phyloP scores from a whole-genome alignment of 2,888 invertebrate genomes.

The Maniola hyperantus region DNA sequence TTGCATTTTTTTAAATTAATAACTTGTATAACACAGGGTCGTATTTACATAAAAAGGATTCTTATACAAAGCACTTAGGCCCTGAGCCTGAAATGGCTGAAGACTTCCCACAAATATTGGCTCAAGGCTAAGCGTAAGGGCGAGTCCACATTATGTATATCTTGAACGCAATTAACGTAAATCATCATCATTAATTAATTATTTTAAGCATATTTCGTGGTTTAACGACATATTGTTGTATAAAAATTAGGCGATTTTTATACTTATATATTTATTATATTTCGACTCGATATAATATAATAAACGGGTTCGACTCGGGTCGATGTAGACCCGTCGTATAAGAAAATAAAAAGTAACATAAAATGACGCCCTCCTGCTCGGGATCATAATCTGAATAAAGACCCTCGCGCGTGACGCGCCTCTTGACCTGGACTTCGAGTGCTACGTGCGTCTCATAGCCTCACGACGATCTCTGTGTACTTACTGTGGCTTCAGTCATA shows the following conservation, averaged over 20 bases:
- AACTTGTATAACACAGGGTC: background rate
- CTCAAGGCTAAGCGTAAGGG: slow-evolving; percentile 20
- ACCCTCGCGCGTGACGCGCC: slow-evolving; percentile 39
- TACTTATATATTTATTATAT: no score
- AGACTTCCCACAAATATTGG: slow-evolving; percentile 30
- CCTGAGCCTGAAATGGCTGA: slow-evolving; percentile 12
- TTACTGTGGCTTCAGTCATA: no score
- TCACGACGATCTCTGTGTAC: no score
- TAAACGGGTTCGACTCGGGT: no score
- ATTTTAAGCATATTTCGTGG: no score
- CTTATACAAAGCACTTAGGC: slow-evolving; percentile 19
- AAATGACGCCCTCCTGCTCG: slow-evolving; percentile 30
- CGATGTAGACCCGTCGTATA: background rate
- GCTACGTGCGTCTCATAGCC: slow-evolving; percentile 50
- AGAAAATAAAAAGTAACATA: slow-evolving; percentile 32
- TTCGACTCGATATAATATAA: no score
- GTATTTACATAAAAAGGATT: slow-evolving; percentile 16
- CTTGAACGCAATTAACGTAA: background rate
- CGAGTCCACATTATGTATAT: background rate
- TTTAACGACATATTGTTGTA: no score
- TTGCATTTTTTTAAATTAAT: background rate
- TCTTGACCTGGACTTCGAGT: slow-evolving; percentile 69
- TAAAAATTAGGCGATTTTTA: no score
- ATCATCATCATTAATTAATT: background rate
- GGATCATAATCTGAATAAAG: slow-evolving; percentile 34